Evolutionary conservation across 2,113 vertebrate genomes (phyloP), one percentile per base, ranked within the genome.

Genomic region (Sapajus apella): DNA sequence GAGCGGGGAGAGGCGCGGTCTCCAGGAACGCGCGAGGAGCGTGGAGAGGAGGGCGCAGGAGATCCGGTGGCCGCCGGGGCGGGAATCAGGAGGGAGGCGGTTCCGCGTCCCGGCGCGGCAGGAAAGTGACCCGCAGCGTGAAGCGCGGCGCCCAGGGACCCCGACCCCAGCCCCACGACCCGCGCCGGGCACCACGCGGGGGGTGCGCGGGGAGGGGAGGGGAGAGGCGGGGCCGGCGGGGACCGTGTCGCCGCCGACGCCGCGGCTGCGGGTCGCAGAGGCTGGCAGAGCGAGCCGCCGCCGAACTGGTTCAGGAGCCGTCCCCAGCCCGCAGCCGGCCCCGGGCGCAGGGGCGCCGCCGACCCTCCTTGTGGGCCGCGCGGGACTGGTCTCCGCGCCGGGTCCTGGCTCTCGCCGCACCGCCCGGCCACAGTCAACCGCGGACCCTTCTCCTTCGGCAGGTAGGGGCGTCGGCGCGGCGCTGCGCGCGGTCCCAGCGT

Each of bases 291-390:
- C 32, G 3, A 8, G 86, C 92, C 98, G 98, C 98, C 96, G 98
- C 97, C 97, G 93, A 50, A 91, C 77, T 77, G 95, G 96, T 52
- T 98, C 96, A 96, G 97, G 96, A 98, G 97, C 97, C 91, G 96
- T 95, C 98, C 97, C 97, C 97, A 97, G 97, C 97, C 97, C 98
- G 98, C 98, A 97, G 95, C 89, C 96, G 45, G 27, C 58, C 35
- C 72, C 2, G 30, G 43, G 82, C 37, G 18, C 87, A 3, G 68
- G 16, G 32, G 35, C 6, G 47, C n/a, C 23, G 27, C 76, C 25
- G 43, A 43, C 11, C 17, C 47, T 37, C 43, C 73, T 45, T 87
- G 3, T 11, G 7, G 96, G 94, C 97, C 68, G 92, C 97, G 93
- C 92, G 82, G 90, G 35, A 86, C 96, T 90, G 70, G 91, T 32